A percentile compares a stretch with the other conserved stretches of the same genome.
Conservation (phyloP, 2,888 invertebrate genomes). For the Nomada fabriciana region DNA sequence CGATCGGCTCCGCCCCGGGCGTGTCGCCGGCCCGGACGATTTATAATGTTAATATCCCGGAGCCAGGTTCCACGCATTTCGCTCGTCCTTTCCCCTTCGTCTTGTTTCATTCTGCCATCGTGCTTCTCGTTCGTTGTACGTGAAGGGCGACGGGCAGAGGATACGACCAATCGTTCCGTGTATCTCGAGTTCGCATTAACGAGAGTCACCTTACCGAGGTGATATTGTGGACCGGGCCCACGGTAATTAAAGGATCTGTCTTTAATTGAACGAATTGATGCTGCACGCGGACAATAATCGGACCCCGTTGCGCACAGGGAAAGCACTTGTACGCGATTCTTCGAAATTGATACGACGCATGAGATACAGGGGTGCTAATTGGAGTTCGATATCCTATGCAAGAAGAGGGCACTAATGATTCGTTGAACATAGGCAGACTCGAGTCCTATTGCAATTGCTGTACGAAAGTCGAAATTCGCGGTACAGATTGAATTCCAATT, state of each 20-base stretch:
- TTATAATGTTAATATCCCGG: constrained; percentile 83
- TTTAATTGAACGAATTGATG: constrained; percentile 31
- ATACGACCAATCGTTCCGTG: constrained; percentile 44
- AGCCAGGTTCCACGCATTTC: constrained; percentile 70
- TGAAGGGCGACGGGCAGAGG: not conserved
- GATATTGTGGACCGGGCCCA: constrained; percentile 25
- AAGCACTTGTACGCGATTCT: not conserved
- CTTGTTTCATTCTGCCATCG: constrained; percentile 40
- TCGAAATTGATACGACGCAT: not conserved
- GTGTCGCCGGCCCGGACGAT: constrained; percentile 82
- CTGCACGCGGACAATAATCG: not conserved
- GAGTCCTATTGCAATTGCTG: not conserved
- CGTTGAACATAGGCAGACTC: too few relatives aligned
- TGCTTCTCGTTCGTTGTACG: not conserved
- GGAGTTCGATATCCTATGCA: too few relatives aligned
- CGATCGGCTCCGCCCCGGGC: constrained; percentile 83
- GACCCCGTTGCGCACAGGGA: not conserved
- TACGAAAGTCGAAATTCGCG: accelerated
- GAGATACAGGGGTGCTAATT: not conserved
- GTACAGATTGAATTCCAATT: not conserved
- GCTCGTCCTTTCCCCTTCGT: constrained; percentile 29
- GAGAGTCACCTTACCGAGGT: constrained; percentile 42
- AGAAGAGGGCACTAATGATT: too few relatives aligned
- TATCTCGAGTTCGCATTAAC: constrained; percentile 48
- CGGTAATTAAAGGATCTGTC: constrained; percentile 43